Conservation (phyloP, 2,113 vertebrate genomes). For the Cinclus cinclus region DNA sequence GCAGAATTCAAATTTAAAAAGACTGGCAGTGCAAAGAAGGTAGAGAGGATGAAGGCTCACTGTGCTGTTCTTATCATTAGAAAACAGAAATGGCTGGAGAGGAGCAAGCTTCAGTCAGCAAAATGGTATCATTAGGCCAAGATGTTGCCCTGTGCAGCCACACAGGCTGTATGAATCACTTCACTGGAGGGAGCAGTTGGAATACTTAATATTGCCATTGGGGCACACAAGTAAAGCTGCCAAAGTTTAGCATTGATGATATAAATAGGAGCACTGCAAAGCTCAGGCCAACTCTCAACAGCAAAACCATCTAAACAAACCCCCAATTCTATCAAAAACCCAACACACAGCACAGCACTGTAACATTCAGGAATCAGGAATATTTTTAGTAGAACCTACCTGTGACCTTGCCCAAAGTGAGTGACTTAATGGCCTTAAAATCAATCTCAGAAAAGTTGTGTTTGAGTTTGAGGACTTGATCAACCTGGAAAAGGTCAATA, state of each 20-base stretch:
- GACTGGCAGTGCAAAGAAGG: not conserved
- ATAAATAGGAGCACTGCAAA: not conserved
- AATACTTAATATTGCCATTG: not conserved
- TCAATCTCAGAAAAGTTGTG: constrained; percentile 89
- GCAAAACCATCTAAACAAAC: not conserved
- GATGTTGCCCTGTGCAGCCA: not conserved
- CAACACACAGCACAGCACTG: not conserved
- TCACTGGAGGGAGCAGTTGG: not conserved
- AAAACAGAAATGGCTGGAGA: not conserved
- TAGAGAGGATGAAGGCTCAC: not conserved
- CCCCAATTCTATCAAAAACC: not conserved
- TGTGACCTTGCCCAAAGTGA: constrained; percentile 91
- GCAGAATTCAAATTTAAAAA: not conserved
- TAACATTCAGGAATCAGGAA: not conserved
- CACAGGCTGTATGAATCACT: not conserved
- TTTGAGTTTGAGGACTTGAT: constrained; percentile 86
- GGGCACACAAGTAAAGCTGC: not conserved
- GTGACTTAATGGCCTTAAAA: constrained; percentile 85
- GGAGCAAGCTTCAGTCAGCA: not conserved
- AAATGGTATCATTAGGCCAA: not conserved
- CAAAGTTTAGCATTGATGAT: not conserved
- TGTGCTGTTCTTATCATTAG: not conserved
- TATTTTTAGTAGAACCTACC: constrained; percentile 74
- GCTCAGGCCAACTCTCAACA: not conserved
- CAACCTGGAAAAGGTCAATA: constrained; percentile 82